phyloP scores from a whole-genome alignment of 2,888 invertebrate species.

The Dasysyrphus albostriatus region DNA sequence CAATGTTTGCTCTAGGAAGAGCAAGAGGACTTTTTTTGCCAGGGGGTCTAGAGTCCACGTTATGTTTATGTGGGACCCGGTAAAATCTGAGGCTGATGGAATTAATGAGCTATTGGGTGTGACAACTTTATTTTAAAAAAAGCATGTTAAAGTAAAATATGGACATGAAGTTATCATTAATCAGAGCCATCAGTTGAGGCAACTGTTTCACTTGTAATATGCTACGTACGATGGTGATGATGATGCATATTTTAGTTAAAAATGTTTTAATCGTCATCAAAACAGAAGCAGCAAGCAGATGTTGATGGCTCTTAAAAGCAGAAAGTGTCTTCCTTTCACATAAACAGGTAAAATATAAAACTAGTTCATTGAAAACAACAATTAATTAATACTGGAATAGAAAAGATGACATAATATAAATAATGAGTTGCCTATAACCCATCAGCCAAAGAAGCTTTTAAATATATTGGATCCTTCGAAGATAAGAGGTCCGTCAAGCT shows the following conservation, averaged over 20 bases:
- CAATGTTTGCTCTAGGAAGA: slow-evolving; percentile 47
- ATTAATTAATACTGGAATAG: no score
- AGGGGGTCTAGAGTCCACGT: slow-evolving; percentile 30
- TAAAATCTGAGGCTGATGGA: slow-evolving; percentile 21
- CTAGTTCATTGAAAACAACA: no score
- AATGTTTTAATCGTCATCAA: background rate
- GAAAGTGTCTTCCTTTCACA: no score
- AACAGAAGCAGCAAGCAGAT: background rate
- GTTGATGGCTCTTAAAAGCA: background rate
- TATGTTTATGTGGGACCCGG: slow-evolving; percentile 41
- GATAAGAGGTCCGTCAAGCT: no score
- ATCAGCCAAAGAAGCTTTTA: no score
- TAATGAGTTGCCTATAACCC: no score
- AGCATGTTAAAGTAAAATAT: slow-evolving; percentile 29
- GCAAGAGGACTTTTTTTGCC: slow-evolving; percentile 53
- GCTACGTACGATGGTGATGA: background rate
- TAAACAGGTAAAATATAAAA: no score
- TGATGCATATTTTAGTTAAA: background rate
- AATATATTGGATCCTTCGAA: no score
- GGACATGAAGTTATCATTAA: slow-evolving; percentile 29
- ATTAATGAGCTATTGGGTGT: slow-evolving; percentile 51
- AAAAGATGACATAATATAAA: no score
- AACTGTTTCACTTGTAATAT: background rate
- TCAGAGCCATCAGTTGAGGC: slow-evolving; percentile 1
- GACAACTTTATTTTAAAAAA: slow-evolving; percentile 63